These are phyloP conservation scores for Aphelenchoides bicaudatus DNA, from an alignment of 2,888 invertebrate genomes.

Conservation along the genomic window DNA sequence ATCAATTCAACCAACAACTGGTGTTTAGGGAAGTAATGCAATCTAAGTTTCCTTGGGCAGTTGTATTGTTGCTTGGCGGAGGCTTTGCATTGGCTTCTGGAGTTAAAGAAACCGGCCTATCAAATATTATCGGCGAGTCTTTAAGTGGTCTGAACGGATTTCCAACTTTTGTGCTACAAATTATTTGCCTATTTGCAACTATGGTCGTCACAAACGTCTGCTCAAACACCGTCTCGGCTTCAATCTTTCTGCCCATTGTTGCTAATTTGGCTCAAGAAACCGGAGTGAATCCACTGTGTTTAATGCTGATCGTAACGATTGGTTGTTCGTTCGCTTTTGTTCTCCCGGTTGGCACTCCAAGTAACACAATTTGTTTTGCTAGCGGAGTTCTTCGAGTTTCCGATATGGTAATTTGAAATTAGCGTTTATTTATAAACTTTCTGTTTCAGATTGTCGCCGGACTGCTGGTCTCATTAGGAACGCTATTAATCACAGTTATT, in stretches of 20 bases:
- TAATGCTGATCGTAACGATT: conserved; percentile 83
- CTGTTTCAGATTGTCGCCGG: conserved; percentile 29
- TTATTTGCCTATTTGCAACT: conserved; percentile 70
- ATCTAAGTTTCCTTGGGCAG: conserved; percentile 43
- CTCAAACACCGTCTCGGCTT: conserved; percentile 84
- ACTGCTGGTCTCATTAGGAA: conserved; percentile 21
- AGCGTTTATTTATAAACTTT: neutral
- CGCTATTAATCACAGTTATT: conserved; percentile 19
- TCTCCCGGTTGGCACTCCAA: conserved; percentile 85
- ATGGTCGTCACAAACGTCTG: conserved; percentile 82
- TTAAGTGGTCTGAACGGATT: conserved; percentile 8
- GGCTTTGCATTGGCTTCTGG: conserved; percentile 47
- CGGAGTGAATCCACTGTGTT: conserved; percentile 72
- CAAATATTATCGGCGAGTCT: conserved; percentile 5
- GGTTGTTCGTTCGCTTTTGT: conserved; percentile 85
- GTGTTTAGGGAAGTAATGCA: conserved; percentile 58
- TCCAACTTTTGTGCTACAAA: conserved; percentile 7
- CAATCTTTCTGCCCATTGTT: conserved; percentile 66
- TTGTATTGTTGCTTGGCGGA: conserved; percentile 46
- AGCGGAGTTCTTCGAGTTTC: conserved; percentile 60
- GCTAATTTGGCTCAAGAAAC: conserved; percentile 65
- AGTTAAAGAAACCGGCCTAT: conserved; percentile 65
- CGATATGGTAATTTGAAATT: conserved; percentile 61
- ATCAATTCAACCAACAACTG: too few relatives aligned
- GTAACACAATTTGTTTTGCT: conserved; percentile 84